Conservation (phyloP, 2,797 vertebrate species). For the Gallirallus australis region DNA sequence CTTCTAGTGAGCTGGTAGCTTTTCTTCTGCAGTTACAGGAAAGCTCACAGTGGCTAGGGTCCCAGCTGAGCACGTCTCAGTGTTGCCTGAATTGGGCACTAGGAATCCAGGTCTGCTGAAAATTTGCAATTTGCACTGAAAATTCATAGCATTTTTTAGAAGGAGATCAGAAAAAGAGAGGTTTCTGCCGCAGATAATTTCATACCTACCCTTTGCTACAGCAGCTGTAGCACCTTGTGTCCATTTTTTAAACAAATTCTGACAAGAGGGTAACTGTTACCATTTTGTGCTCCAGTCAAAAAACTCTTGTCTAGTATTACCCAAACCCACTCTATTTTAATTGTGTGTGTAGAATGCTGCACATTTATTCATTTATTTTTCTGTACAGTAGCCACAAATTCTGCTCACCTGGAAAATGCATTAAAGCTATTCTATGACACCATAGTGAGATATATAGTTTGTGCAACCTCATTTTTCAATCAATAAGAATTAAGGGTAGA, state of each 20-base stretch:
- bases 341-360: neutral
- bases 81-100: fast-evolving
- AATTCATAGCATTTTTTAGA: neutral
- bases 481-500: constrained; percentile 16
- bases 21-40: neutral
- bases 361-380: neutral
- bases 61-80: neutral
- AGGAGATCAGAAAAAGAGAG: neutral
- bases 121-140: neutral
- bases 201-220: neutral
- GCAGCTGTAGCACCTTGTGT: neutral
- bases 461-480: neutral
- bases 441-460: neutral
- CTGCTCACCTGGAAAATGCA: neutral
- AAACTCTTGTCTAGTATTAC: neutral
- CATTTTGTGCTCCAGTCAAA: neutral
- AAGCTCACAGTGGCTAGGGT: neutral
- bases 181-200: neutral
- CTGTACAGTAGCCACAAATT: neutral
- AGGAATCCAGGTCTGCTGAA: neutral
- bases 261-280: neutral
- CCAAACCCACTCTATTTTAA: neutral
- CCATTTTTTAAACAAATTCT: neutral
- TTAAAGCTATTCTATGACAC: neutral
- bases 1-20: neutral